These are phyloP conservation scores for Drosophila mojavensis DNA, from an alignment of 1,140 invertebrate genomes.

Conservation along the genomic window DNA sequence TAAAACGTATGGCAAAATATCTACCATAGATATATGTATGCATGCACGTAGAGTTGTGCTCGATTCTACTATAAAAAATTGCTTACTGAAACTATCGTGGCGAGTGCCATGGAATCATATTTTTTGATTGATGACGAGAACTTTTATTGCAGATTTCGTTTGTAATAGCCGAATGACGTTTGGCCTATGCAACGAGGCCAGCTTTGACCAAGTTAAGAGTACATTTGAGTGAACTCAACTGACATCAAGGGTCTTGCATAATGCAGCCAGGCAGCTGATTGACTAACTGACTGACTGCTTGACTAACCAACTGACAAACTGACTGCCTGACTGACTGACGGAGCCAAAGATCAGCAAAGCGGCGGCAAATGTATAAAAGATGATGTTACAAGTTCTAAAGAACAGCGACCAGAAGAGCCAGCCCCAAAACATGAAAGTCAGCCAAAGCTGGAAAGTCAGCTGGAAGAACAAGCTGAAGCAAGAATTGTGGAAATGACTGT, in stretches of 20 bases:
- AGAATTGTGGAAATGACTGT: slow-evolving; percentile 37
- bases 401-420: slow-evolving; percentile 27
- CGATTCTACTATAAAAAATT: too few species aligned
- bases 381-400: slow-evolving; percentile 50
- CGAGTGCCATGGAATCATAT: not conserved
- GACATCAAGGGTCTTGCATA: slow-evolving; percentile 35
- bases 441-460: slow-evolving; percentile 33
- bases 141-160: not conserved
- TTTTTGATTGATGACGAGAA: slow-evolving; percentile 6
- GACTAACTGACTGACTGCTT: slow-evolving; percentile 1
- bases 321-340: not conserved
- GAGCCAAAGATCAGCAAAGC: slow-evolving; percentile 47
- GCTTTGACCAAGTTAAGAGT: slow-evolving; percentile 16
- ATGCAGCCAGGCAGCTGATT: slow-evolving; percentile 15
- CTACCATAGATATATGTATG: too few species aligned
- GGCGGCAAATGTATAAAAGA: slow-evolving; percentile 48
- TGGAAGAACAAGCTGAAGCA: slow-evolving; percentile 1
- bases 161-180: not conserved
- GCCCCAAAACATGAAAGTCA: slow-evolving; percentile 36
- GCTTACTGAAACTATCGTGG: not conserved
- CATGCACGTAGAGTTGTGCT: too few species aligned
- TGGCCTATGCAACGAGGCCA: slow-evolving; percentile 2
- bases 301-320: not conserved
- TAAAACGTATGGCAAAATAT: too few species aligned
- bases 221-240: slow-evolving; percentile 5